A percentile compares a stretch with the other conserved stretches of the same genome.
Evolutionary conservation across 2,888 invertebrate species (phyloP).

Genomic region (Gymnocheta viridis): DNA sequence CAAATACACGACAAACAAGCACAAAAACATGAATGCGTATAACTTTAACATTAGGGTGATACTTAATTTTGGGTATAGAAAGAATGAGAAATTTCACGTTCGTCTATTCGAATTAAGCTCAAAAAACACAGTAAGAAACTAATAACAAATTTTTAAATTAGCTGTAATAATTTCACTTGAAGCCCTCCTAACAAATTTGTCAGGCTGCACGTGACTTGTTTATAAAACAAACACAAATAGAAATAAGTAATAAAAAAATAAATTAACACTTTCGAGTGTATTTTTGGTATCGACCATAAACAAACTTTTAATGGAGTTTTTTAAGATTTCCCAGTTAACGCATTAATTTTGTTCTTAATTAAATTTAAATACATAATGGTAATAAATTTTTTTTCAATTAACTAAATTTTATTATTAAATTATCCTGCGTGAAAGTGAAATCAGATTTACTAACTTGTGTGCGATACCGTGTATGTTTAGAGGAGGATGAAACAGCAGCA

Average conservation of each 20-base stretch:
- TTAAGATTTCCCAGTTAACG: neutral
- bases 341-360: neutral
- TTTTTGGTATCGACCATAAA: conserved; percentile 24
- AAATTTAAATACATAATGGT: neutral
- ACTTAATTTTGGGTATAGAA: neutral
- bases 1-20: neutral
- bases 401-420: too few relatives aligned
- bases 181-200: neutral
- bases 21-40: neutral
- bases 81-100: too few relatives aligned
- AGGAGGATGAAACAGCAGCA: too few relatives aligned
- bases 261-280: conserved; percentile 38
- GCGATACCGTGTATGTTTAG: too few relatives aligned
- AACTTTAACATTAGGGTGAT: neutral
- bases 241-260: conserved; percentile 26
- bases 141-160: too few relatives aligned
- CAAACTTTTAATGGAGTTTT: conserved; percentile 15
- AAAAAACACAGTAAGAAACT: too few relatives aligned
- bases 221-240: neutral
- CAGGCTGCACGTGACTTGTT: neutral
- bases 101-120: too few relatives aligned
- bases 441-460: too few relatives aligned
- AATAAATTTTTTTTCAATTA: neutral
- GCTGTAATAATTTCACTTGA: too few relatives aligned
- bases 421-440: too few relatives aligned